Conservation (phyloP, 2,888 invertebrate genomes). For the Apotomis turbidana region DNA sequence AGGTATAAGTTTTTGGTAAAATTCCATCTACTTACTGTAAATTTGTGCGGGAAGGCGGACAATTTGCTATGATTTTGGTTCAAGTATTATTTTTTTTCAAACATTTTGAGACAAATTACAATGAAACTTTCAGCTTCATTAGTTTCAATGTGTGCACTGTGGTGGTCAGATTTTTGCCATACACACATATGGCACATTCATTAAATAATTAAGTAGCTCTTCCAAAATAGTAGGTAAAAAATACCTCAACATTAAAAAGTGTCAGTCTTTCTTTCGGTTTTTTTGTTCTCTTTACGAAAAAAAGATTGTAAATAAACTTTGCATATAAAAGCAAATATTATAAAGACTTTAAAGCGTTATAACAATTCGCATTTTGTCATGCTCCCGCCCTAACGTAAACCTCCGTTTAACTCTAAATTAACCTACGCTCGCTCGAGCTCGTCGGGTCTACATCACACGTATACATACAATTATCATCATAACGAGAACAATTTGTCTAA, state of each 20-base stretch:
- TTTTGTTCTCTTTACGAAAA: slow-evolving; percentile 35
- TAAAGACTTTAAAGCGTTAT: slow-evolving; percentile 34
- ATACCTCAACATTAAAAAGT: slow-evolving; percentile 39
- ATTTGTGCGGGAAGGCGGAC: slow-evolving; percentile 31
- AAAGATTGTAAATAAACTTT: slow-evolving; percentile 42
- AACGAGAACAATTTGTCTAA: slow-evolving; percentile 47
- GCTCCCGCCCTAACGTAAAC: slow-evolving; percentile 32
- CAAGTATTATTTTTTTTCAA: slow-evolving; percentile 25
- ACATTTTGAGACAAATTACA: slow-evolving; percentile 24
- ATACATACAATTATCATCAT: slow-evolving; percentile 32
- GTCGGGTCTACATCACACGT: slow-evolving; percentile 21
- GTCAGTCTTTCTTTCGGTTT: slow-evolving; percentile 36
- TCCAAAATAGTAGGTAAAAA: slow-evolving; percentile 34
- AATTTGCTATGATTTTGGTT: slow-evolving; percentile 42
- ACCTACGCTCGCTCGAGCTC: slow-evolving; percentile 4
- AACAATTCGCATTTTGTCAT: slow-evolving; percentile 30
- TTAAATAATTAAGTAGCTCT: slow-evolving; percentile 33
- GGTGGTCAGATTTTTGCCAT: slow-evolving; percentile 38
- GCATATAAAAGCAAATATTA: slow-evolving; percentile 39
- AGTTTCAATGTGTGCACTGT: slow-evolving; percentile 23
- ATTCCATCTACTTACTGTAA: slow-evolving; percentile 51
- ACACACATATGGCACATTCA: slow-evolving; percentile 39
- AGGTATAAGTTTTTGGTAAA: slow-evolving; percentile 62
- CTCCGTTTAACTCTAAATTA: slow-evolving; percentile 27
- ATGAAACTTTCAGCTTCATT: slow-evolving; percentile 29